A percentile compares a stretch with the other conserved stretches of the same genome.
Evolutionary conservation across 2,113 vertebrate species (phyloP).

Genomic region (Amblyornis subalaris): DNA sequence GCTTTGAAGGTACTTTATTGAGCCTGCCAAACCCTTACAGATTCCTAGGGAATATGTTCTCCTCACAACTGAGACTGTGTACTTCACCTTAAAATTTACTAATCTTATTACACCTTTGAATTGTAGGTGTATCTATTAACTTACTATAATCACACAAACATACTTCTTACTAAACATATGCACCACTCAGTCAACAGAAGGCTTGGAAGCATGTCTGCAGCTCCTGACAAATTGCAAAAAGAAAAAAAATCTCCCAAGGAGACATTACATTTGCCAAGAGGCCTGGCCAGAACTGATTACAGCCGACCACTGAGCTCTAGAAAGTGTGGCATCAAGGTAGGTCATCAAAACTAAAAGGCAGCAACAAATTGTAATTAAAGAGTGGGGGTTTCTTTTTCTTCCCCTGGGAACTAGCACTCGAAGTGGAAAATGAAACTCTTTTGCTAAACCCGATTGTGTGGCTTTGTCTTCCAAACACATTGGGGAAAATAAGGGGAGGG

Average conservation of each 20-base stretch:
- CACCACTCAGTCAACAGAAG: background rate
- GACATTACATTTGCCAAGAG: background rate
- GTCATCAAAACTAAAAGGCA: background rate
- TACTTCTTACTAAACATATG: background rate
- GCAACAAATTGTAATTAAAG: slow-evolving; percentile 9
- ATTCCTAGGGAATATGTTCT: background rate
- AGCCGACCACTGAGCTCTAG: background rate
- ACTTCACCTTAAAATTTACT: background rate
- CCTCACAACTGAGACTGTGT: background rate
- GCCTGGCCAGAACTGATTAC: background rate
- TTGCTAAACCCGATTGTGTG: background rate
- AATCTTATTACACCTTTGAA: background rate
- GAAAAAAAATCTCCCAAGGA: background rate
- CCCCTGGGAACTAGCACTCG: background rate
- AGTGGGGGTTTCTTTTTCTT: background rate
- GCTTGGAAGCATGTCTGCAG: background rate
- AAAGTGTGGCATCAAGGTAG: background rate
- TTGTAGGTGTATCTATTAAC: background rate
- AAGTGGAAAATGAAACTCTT: slow-evolving; percentile 14
- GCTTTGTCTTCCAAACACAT: slow-evolving; percentile 21
- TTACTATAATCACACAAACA: background rate
- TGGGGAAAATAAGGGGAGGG: slow-evolving; percentile 20
- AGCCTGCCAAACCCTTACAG: background rate
- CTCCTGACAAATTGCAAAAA: background rate
- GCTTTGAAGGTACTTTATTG: background rate